Evolutionary conservation across 2,797 vertebrate genomes (phyloP).

Genomic region (Cyprinella venusta): DNA sequence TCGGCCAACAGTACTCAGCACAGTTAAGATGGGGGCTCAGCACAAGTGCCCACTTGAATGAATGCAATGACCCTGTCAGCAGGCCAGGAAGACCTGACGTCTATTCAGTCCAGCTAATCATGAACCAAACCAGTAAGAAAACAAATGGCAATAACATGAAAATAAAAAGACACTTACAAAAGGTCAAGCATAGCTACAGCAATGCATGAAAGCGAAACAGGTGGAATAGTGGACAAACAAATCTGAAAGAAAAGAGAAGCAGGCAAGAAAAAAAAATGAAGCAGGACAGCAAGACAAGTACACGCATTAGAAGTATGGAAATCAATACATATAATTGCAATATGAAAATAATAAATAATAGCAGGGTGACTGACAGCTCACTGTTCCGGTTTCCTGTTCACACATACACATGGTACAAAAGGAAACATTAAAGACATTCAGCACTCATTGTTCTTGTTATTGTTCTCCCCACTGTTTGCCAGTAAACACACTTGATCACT

Average conservation of each 20-base stretch:
- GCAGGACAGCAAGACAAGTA: slow-evolving; percentile 29
- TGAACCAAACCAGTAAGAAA: background rate
- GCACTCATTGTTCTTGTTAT: background rate
- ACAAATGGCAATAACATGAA: background rate
- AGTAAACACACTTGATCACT: slow-evolving; percentile 16
- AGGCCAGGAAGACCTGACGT: slow-evolving; percentile 8
- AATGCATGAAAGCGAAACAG: slow-evolving; percentile 40
- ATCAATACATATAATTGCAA: slow-evolving; percentile 26
- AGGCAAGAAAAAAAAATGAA: slow-evolving; percentile 36
- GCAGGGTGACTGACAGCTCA: slow-evolving; percentile 13
- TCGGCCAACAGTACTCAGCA: slow-evolving; percentile 62
- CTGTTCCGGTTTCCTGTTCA: background rate
- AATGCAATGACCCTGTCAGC: slow-evolving; percentile 35
- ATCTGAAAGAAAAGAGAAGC: slow-evolving; percentile 49
- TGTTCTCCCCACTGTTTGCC: background rate
- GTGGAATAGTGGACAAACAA: slow-evolving; percentile 49
- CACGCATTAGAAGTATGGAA: background rate
- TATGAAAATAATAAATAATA: too few species aligned
- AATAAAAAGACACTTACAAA: slow-evolving; percentile 41
- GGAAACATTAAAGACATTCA: background rate
- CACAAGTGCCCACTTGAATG: slow-evolving; percentile 62
- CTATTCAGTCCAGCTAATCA: slow-evolving; percentile 11
- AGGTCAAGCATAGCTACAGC: slow-evolving; percentile 45
- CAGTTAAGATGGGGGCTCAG: slow-evolving; percentile 64
- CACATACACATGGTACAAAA: background rate